Percentiles rank a stretch among this genome's conserved stretches.
Conservation (phyloP, 2,797 vertebrate genomes). For the Danio tinwini region DNA sequence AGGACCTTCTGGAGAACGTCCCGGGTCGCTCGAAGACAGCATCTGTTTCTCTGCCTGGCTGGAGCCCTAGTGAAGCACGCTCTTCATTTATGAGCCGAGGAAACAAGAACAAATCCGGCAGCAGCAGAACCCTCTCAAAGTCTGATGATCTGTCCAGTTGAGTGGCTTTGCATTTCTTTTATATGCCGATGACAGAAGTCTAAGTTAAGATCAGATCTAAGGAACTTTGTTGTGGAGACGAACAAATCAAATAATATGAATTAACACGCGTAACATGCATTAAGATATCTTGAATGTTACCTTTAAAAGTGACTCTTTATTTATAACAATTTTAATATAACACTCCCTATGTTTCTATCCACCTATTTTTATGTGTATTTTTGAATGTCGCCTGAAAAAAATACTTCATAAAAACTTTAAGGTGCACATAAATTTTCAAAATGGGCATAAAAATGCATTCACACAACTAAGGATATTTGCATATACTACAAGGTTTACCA, state of each 20-base stretch:
- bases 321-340: not conserved
- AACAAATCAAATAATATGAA: not conserved
- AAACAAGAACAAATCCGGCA: conserved; percentile 85
- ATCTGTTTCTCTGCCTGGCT: conserved; percentile 81
- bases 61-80: conserved; percentile 88
- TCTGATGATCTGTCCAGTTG: conserved; percentile 89
- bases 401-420: too few relatives aligned
- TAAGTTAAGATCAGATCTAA: not conserved
- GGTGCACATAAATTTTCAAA: too few relatives aligned
- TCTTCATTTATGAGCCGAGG: conserved; percentile 87
- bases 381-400: too few relatives aligned
- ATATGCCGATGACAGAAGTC: not conserved
- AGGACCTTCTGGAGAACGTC: conserved; percentile 87
- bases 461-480: too few relatives aligned
- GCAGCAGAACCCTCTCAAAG: conserved; percentile 84
- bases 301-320: too few relatives aligned
- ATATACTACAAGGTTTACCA: too few relatives aligned
- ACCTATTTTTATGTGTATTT: too few relatives aligned
- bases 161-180: conserved; percentile 58
- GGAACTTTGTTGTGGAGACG: not conserved
- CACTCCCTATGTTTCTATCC: not conserved
- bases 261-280: not conserved
- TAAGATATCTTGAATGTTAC: too few relatives aligned
- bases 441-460: too few relatives aligned
- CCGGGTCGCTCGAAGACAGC: conserved; percentile 86